These are phyloP conservation scores for Agonopterix arenella DNA, from an alignment of 2,888 invertebrate species.

Conservation along the genomic window DNA sequence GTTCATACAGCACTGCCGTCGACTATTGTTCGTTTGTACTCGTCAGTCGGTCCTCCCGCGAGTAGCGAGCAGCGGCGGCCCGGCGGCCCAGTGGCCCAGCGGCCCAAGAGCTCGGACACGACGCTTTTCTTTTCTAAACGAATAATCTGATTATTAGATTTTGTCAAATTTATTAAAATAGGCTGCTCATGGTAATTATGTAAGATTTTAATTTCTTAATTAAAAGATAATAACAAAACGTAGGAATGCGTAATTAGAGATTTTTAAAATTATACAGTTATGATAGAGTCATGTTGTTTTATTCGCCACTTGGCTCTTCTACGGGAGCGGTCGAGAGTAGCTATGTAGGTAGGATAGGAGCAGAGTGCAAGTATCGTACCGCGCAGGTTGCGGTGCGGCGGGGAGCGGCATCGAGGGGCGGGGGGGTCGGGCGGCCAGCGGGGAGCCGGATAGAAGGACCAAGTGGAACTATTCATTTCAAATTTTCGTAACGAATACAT, in stretches of 20 bases:
- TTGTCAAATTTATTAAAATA: constrained; percentile 74
- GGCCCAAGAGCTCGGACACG: constrained; percentile 21
- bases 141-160: constrained; percentile 70
- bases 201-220: constrained; percentile 76
- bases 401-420: constrained; percentile 9
- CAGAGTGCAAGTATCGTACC: background rate
- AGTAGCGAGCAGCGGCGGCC: background rate
- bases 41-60: constrained; percentile 10
- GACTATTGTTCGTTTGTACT: constrained; percentile 13
- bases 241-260: constrained; percentile 76
- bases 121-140: constrained; percentile 65
- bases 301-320: constrained; percentile 45
- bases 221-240: constrained; percentile 76
- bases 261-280: constrained; percentile 78
- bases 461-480: constrained; percentile 53
- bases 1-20: constrained; percentile 33
- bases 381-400: constrained; percentile 1
- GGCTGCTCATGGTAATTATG: constrained; percentile 74
- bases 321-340: constrained; percentile 14
- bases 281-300: constrained; percentile 67
- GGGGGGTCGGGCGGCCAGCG: constrained; percentile 9
- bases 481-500: constrained; percentile 75
- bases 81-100: constrained; percentile 1
- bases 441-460: constrained; percentile 25
- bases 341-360: background rate